phyloP scores from a whole-genome alignment of 2,797 vertebrate species.

The Rhinella marina region DNA sequence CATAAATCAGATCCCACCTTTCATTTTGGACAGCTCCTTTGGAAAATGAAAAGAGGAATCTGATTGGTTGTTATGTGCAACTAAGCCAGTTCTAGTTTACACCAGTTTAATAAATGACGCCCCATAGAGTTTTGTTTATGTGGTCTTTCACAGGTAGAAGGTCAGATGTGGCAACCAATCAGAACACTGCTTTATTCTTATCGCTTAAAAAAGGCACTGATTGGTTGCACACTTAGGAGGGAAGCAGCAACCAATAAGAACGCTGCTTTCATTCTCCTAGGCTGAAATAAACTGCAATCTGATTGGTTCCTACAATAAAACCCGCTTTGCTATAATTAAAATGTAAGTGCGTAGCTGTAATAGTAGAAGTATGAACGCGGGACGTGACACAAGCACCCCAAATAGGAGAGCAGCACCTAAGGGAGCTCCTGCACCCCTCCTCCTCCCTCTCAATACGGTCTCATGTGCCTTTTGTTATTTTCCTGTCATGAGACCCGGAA shows the following conservation, averaged over 20 bases:
- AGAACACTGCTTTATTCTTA: background rate
- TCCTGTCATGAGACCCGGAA: constrained; percentile 78
- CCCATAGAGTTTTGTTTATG: too few species aligned
- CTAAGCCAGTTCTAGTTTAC: too few species aligned
- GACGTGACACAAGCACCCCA: too few species aligned
- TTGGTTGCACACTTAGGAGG: background rate
- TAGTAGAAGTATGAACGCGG: too few species aligned
- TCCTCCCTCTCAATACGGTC: background rate
- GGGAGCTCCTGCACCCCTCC: background rate
- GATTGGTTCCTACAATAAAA: background rate
- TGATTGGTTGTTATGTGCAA: too few species aligned
- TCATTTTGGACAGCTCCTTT: too few species aligned
- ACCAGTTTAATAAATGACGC: too few species aligned
- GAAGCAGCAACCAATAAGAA: background rate
- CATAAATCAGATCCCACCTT: too few species aligned
- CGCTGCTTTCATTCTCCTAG: background rate
- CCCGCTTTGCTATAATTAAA: background rate
- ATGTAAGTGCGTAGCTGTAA: too few species aligned
- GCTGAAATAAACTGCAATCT: background rate
- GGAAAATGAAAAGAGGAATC: too few species aligned
- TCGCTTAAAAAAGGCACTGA: background rate
- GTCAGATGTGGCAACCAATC: background rate
- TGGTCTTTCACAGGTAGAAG: too few species aligned
- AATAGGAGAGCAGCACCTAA: too few species aligned
- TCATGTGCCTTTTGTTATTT: constrained; percentile 67